Evolutionary conservation across 2,888 invertebrate genomes (phyloP), one percentile per base, ranked within the genome.

Genomic region (Celastrina argiolus): DNA sequence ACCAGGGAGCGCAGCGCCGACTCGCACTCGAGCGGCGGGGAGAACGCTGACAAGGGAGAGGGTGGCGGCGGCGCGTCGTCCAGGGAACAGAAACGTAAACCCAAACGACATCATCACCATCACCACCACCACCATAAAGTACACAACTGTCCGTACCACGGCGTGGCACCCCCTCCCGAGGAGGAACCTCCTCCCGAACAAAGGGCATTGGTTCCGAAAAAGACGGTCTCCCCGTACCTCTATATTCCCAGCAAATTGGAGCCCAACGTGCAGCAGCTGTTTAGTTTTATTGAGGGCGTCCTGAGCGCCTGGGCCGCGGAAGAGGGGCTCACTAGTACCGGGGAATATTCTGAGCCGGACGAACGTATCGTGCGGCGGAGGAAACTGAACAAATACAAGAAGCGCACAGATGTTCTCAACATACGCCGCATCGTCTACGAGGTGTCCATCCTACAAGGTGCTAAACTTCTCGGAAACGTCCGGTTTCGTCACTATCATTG

Each of bases 401-500:
- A 92, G 75, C 94, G 94, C 72, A 92, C 94, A 67, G 94, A 94
- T 74, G 92, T 94, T 72, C 92, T 95, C 71, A 94, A 94, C 76
- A 94, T 95, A 72, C 88, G 94, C 65, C 92, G 95, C 39, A 92
- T 95, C 70, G 95, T 94, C 39, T 92, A 92, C 73, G 95, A 95
- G 79, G 95, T 95, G 41, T 93, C 94, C n/a, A 93, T 94, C 74
- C 81, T 95, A 69, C 92, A 93, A 66, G 95, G 94, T 31, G 93
- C 94, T 6, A 91, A 93, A 70, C 92, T 94, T 73, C 86, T 95
- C 74, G 95, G 95, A 61, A 95, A 94, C 78, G 92, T 95, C 63
- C 90, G 95, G 72, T 95, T 93, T 82, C 92, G 95, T 61, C 97
- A 97, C 83, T 94, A 95, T 76, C 97, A 97, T 85, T 96, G 96